These are phyloP conservation scores for Ormyrus thymus DNA, from an alignment of 2,888 invertebrate species.

Conservation along the genomic window DNA sequence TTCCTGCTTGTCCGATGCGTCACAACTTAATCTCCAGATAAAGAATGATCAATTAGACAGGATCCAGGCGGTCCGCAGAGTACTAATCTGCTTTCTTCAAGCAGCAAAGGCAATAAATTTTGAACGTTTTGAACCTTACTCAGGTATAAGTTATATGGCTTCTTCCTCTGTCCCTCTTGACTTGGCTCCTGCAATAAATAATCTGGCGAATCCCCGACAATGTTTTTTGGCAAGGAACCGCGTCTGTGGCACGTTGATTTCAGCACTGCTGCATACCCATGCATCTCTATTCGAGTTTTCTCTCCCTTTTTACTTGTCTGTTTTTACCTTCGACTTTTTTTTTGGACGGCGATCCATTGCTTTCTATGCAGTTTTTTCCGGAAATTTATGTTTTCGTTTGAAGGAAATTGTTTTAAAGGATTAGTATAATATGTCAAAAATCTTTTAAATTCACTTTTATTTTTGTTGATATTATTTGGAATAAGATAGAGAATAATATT, in stretches of 20 bases:
- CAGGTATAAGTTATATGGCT: neutral
- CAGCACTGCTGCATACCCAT: conserved; percentile 3
- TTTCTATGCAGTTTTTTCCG: too few species aligned
- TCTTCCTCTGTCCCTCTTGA: neutral
- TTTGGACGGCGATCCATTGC: too few species aligned
- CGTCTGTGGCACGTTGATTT: conserved; percentile 32
- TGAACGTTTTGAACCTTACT: neutral
- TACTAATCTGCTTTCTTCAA: neutral
- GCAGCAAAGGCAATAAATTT: conserved; percentile 24
- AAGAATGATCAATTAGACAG: conserved; percentile 35
- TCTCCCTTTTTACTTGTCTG: neutral
- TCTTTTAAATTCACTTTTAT: too few species aligned
- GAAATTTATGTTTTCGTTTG: too few species aligned
- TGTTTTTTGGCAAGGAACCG: conserved; percentile 46
- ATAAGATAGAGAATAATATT: too few species aligned
- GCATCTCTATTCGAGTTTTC: conserved; percentile 28
- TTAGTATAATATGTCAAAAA: too few species aligned
- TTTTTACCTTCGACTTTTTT: too few species aligned
- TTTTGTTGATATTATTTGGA: too few species aligned
- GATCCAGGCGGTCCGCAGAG: neutral
- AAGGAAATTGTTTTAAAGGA: too few species aligned
- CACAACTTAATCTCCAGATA: conserved; percentile 3
- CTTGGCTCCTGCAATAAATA: conserved; percentile 38
- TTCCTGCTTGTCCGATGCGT: too few species aligned
- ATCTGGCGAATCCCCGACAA: conserved; percentile 38